Conservation (phyloP, 1,140 invertebrate genomes). For the Maniola jurtina region DNA sequence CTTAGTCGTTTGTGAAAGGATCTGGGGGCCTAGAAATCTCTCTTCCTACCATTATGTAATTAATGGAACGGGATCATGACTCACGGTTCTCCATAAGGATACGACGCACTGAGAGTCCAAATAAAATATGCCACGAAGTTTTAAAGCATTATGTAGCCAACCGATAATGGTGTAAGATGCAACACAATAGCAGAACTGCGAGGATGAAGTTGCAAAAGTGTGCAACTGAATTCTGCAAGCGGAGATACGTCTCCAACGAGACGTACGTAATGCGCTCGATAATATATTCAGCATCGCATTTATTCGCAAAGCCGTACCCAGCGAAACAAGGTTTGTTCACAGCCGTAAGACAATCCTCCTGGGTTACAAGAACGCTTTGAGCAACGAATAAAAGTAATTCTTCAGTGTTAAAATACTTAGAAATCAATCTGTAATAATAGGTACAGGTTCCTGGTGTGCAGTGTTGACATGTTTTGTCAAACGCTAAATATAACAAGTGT, state of each 20-base stretch:
- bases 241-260: slow-evolving; percentile 58
- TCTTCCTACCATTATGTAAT: no score
- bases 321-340: slow-evolving; percentile 65
- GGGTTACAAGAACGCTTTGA: slow-evolving; percentile 50
- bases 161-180: slow-evolving; percentile 28
- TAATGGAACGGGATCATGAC: no score
- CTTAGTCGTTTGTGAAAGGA: no score
- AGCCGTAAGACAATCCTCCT: slow-evolving; percentile 53
- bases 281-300: slow-evolving; percentile 72
- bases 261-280: slow-evolving; percentile 68
- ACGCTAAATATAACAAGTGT: no score
- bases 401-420: not conserved
- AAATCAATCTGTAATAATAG: no score
- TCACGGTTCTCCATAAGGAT: not conserved
- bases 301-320: slow-evolving; percentile 62
- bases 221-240: slow-evolving; percentile 60
- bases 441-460: no score
- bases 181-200: slow-evolving; percentile 35
- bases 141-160: slow-evolving; percentile 15
- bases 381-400: slow-evolving; percentile 26
- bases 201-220: slow-evolving; percentile 60
- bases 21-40: no score
- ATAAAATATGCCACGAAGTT: slow-evolving; percentile 14
- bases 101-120: not conserved
- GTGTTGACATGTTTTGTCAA: no score